These are phyloP conservation scores for Balanococcus diminutus DNA, from an alignment of 2,888 invertebrate genomes.

Conservation along the genomic window DNA sequence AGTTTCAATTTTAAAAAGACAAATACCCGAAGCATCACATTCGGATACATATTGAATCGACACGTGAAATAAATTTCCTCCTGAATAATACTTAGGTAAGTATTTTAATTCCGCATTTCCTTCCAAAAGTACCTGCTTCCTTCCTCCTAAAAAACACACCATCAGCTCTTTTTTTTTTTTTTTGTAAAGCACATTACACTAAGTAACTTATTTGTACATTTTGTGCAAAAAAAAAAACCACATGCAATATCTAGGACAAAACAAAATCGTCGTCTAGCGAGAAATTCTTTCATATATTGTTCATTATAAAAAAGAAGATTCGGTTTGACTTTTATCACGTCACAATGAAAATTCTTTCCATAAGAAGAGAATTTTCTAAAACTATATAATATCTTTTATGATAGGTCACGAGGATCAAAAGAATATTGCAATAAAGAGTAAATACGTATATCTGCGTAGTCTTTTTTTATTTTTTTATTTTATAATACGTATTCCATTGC, in stretches of 20 bases:
- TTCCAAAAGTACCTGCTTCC: too few relatives aligned
- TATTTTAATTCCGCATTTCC: not conserved
- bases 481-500: not conserved
- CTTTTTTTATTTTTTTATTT: not conserved
- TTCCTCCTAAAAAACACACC: too few relatives aligned
- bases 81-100: not conserved
- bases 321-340: not conserved
- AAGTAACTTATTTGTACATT: not conserved
- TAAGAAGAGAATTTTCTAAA: not conserved
- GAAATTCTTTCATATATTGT: constrained; percentile 23
- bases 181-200: not conserved
- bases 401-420: constrained; percentile 19
- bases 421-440: constrained; percentile 27
- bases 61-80: not conserved
- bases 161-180: not conserved
- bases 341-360: not conserved
- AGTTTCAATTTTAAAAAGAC: constrained; percentile 19
- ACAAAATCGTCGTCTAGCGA: not conserved
- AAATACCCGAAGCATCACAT: not conserved
- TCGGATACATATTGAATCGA: not conserved
- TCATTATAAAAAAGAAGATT: not conserved
- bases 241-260: not conserved
- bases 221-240: not conserved
- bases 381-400: constrained; percentile 22
- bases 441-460: too few relatives aligned